Conservation (phyloP, 2,797 vertebrate species). For the Gambelia wislizenii region DNA sequence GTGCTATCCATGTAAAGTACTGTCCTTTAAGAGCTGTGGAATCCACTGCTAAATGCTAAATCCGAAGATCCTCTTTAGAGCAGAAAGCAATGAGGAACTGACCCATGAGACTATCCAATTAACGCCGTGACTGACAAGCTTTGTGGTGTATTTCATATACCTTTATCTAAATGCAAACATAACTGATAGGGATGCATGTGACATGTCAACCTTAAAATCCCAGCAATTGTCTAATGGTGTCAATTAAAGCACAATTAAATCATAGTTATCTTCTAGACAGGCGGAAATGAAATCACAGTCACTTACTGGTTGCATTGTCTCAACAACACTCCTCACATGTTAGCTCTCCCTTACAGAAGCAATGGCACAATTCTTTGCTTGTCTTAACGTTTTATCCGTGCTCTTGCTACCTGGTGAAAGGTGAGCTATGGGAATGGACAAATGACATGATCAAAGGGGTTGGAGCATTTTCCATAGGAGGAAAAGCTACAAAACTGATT, state of each 20-base stretch:
- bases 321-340: constrained; percentile 44
- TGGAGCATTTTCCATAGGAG: neutral
- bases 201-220: constrained; percentile 50
- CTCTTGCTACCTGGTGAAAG: neutral
- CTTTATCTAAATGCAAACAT: constrained; percentile 10
- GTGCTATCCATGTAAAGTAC: neutral
- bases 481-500: neutral
- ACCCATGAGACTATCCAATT: constrained; percentile 21
- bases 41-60: constrained; percentile 35
- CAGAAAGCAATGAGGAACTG: constrained; percentile 21
- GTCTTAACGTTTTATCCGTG: neutral
- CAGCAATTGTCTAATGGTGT: constrained; percentile 55
- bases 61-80: constrained; percentile 22
- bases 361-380: fast-evolving
- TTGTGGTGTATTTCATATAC: constrained; percentile 49
- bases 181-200: constrained; percentile 12
- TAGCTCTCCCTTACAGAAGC: constrained; percentile 3
- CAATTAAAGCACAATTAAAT: constrained; percentile 60
- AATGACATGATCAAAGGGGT: neutral
- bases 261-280: constrained; percentile 54
- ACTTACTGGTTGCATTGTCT: constrained; percentile 48
- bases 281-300: constrained; percentile 49
- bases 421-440: neutral
- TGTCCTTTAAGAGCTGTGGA: neutral
- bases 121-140: constrained; percentile 31